A percentile compares a stretch with the other conserved stretches of the same genome.
phyloP scores from a whole-genome alignment of 2,113 vertebrate species.

The Oreochromis spilurus region DNA sequence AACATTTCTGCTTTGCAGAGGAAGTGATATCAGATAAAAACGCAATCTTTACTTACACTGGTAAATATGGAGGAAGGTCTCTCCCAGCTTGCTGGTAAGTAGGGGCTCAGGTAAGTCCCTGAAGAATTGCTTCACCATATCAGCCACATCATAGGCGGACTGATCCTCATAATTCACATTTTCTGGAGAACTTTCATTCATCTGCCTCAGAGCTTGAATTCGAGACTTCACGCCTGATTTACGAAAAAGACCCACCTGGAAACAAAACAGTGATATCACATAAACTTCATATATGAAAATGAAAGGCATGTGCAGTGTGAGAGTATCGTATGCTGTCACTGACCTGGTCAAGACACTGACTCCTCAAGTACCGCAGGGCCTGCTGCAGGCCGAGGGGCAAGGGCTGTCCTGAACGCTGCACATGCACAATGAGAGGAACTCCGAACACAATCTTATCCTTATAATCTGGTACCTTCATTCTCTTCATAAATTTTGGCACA shows the following conservation, averaged over 20 bases:
- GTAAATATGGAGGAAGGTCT: constrained; percentile 97
- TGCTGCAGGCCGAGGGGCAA: constrained; percentile 93
- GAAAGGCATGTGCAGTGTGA: background rate
- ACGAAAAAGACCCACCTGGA: constrained; percentile 92
- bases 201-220: constrained; percentile 90
- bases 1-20: background rate
- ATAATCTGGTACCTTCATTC: constrained; percentile 96
- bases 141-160: constrained; percentile 93
- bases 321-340: background rate
- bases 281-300: background rate
- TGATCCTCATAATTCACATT: constrained; percentile 92
- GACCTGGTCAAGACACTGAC: constrained; percentile 95
- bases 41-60: constrained; percentile 81
- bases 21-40: background rate
- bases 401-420: constrained; percentile 93
- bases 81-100: constrained; percentile 93
- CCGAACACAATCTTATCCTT: constrained; percentile 96
- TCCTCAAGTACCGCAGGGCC: constrained; percentile 86
- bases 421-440: constrained; percentile 93
- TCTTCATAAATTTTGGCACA: constrained; percentile 98
- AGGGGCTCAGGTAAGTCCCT: constrained; percentile 94
- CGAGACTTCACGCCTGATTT: constrained; percentile 97
- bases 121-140: constrained; percentile 99
- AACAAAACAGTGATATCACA: background rate
- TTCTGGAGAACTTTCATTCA: constrained; percentile 91